Base-by-base conservation (phyloP, 2,888 invertebrate genomes). In the Drosophila neonasuta region DNA sequence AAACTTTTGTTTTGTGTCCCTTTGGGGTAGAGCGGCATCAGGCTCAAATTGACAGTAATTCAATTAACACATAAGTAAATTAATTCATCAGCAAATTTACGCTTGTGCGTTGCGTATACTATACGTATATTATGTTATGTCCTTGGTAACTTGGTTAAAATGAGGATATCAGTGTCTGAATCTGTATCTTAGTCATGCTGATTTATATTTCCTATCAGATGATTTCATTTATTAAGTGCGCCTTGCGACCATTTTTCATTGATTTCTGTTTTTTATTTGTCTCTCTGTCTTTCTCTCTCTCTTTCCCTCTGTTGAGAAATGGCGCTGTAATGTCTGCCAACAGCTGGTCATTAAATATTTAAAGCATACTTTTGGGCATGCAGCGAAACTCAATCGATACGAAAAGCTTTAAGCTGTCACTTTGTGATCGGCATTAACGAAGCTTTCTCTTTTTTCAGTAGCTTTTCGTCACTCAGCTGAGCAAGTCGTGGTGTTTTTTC, bases 321-420 rank as follows among this genome's bases (percentile, higher is more conserved):
- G 17, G 13, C 13, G 70, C 39, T 20, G 39, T 17, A 10, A 32
- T 41, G 15, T 20, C 45, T 34, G 15, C 9, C 39, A 41, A 55
- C 54, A 61, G 41, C 30, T 42, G 45, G 24, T 24, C 7, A 59
- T 68, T 8, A 58, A 76, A 48, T 62, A 62, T 62, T 75, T 45
- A 56, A 56, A 34, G 72, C 67, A 76, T 76, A 76, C 76, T 71
- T 46, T 74, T 39, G 55, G 51, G 55, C 72, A 15, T 48, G 9
- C 15, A 15, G 3, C 17, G 6, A 62, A 72, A 76, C 45, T 41
- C 48, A 56, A 61, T 71, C 65, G 48, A 75, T 55, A 46, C 7
- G 17, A 7, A 42, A 65, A 72, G 76, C 72, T 58, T 42, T 24
- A 36, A 44, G 11, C 32, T 13, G 13, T 6, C 30, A 45, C 9